A percentile compares a stretch with the other conserved stretches of the same genome.
These are phyloP conservation scores for Aricia agestis DNA, from an alignment of 1,140 invertebrate species.

Conservation along the genomic window DNA sequence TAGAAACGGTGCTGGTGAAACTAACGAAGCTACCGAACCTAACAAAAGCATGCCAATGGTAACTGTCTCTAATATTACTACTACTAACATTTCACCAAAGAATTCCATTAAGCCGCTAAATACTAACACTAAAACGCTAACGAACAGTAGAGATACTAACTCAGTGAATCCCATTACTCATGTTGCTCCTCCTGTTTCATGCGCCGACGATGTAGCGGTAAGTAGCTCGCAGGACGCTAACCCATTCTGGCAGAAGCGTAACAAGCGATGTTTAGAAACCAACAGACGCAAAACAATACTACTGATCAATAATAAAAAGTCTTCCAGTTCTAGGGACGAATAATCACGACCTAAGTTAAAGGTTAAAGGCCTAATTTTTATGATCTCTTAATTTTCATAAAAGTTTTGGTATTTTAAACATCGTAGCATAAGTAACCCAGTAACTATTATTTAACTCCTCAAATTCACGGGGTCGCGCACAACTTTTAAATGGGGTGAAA, in stretches of 20 bases:
- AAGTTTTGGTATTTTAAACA: constrained; percentile 30
- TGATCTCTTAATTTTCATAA: constrained; percentile 54
- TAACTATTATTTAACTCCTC: neutral
- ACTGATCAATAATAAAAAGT: constrained; percentile 67
- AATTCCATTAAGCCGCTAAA: constrained; percentile 67
- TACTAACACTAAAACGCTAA: constrained; percentile 29
- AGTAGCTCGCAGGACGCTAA: constrained; percentile 65
- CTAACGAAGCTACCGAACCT: constrained; percentile 43
- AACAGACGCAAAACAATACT: constrained; percentile 71
- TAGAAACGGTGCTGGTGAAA: constrained; percentile 62
- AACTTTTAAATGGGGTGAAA: too few species aligned
- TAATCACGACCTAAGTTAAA: constrained; percentile 25
- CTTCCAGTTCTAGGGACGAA: constrained; percentile 30
- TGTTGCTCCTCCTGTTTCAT: constrained; percentile 17
- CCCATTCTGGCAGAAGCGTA: constrained; percentile 68
- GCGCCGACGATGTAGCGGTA: constrained; percentile 44
- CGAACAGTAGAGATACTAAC: constrained; percentile 12
- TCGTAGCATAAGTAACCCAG: constrained; percentile 17
- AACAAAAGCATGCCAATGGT: constrained; percentile 74
- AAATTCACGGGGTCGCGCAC: too few species aligned
- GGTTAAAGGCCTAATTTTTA: constrained; percentile 40
- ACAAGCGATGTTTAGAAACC: constrained; percentile 58
- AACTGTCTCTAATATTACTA: constrained; percentile 76
- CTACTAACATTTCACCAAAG: constrained; percentile 73
- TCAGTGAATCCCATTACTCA: constrained; percentile 18